Base-by-base conservation (phyloP, 2,113 vertebrate genomes). In the Sprattus sprattus region DNA sequence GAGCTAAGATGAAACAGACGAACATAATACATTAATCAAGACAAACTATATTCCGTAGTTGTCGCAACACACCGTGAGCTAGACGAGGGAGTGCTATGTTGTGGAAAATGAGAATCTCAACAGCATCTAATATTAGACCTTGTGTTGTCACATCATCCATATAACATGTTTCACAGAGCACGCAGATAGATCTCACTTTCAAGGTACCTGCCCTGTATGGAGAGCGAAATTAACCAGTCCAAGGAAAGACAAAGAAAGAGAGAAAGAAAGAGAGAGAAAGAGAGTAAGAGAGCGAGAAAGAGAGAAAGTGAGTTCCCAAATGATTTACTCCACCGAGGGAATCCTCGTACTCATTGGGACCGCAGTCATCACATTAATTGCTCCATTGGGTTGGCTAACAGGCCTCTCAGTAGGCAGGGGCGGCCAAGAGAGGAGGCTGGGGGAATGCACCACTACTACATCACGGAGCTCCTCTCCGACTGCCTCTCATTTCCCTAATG, bases 201-300 rank as follows among this genome's bases (percentile, higher is more conserved):
- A 15, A 54, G 52, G 16, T 16, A 54, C 2, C 52, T 18, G 52
- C 52, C 52, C 52, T 64, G 57, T 64, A 22, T 22, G n/a, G 57
- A 60, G 18, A 60, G 57, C 57, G 6, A 1, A 2, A 64, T 64
- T 18, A 71, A 28, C 10, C 11, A 25, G 8, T 71, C 64, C 8
- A 9, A 25, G 32, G 64, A 32, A 32, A 32, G 64, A 2, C 9
- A 13, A 32, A 28, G 25, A 32, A 28, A 71, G n/a, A 32, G 8
- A 13, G n/a, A 7, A 64, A 20, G 20, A 64, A 8, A 83, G 60
- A 82, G 20, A 45, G 44, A 54, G 87, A 89, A 20, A 89, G 9
- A 90, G 44, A 54, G 87, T 89, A 20, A 89, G 9, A 90, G 9
- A 86, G 81, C 9, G 50, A 52, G n/a, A 8, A 11, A n/a, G 20